These are phyloP conservation scores for Pseudocheirus occidentalis DNA, from an alignment of 2,797 vertebrate genomes.

Conservation along the genomic window DNA sequence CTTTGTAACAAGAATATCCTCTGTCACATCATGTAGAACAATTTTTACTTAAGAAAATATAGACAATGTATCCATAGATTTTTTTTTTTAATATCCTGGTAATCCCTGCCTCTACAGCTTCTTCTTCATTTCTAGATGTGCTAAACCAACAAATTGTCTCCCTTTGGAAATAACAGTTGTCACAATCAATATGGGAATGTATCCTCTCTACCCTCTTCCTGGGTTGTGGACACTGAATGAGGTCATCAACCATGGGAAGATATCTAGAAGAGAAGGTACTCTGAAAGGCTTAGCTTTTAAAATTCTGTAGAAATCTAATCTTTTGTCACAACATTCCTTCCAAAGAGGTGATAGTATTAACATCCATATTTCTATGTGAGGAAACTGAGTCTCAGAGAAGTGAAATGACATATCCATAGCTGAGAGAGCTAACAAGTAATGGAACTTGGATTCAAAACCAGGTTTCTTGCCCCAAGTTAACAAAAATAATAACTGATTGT, in stretches of 20 bases:
- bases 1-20: not conserved
- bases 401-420: too few species aligned
- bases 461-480: too few species aligned
- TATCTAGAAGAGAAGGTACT: not conserved
- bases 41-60: not conserved
- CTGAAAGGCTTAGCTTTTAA: not conserved
- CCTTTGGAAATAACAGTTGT: not conserved
- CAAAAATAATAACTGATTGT: not conserved
- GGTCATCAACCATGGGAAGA: not conserved
- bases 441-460: too few species aligned
- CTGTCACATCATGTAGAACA: not conserved
- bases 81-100: too few species aligned
- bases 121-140: not conserved
- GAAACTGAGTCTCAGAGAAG: too few species aligned
- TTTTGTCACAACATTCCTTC: not conserved
- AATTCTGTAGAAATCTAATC: not conserved
- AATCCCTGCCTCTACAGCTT: not conserved
- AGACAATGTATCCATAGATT: not conserved
- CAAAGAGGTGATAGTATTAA: not conserved
- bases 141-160: not conserved
- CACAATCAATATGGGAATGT: not conserved
- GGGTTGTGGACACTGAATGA: not conserved
- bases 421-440: too few species aligned
- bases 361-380: not conserved
- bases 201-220: not conserved